phyloP scores from a whole-genome alignment of 2,113 vertebrate species.

The Camelus bactrianus region DNA sequence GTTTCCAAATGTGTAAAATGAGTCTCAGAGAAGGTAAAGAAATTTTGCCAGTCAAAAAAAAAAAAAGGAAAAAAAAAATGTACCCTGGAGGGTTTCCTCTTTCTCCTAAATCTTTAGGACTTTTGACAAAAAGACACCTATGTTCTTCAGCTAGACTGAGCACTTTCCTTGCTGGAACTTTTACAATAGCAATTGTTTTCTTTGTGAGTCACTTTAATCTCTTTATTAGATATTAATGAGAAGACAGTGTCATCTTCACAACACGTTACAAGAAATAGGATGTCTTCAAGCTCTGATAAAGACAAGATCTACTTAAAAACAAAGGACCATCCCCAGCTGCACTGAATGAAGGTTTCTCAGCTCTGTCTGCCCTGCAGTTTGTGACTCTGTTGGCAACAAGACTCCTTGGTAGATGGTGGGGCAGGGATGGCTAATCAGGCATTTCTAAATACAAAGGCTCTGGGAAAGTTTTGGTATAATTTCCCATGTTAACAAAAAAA shows the following conservation, averaged over 20 bases:
- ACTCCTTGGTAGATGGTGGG: not conserved
- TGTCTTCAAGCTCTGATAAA: not conserved
- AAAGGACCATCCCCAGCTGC: not conserved
- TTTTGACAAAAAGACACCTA: not conserved
- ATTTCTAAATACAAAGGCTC: not conserved
- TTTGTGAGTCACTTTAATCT: not conserved
- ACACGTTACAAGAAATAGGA: not conserved
- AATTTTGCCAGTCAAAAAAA: not conserved
- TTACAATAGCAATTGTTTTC: not conserved
- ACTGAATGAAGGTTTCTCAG: no score
- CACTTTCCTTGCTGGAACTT: not conserved
- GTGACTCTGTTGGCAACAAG: not conserved
- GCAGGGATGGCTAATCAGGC: not conserved
- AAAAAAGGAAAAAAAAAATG: not conserved
- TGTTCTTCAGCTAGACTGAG: not conserved
- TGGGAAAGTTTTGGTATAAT: conserved; percentile 55
- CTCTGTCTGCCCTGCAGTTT: not conserved
- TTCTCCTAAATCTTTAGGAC: not conserved
- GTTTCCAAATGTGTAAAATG: not conserved
- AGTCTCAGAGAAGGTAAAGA: not conserved
- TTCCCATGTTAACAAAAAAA: conserved; percentile 47
- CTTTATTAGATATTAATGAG: not conserved
- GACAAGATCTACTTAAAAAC: not conserved
- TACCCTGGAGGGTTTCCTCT: rapidly evolving
- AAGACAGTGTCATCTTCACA: not conserved